Percentiles rank a stretch among this genome's conserved stretches.
Conservation (phyloP, 2,888 invertebrate species). For the Cyrtodaria siliqua region DNA sequence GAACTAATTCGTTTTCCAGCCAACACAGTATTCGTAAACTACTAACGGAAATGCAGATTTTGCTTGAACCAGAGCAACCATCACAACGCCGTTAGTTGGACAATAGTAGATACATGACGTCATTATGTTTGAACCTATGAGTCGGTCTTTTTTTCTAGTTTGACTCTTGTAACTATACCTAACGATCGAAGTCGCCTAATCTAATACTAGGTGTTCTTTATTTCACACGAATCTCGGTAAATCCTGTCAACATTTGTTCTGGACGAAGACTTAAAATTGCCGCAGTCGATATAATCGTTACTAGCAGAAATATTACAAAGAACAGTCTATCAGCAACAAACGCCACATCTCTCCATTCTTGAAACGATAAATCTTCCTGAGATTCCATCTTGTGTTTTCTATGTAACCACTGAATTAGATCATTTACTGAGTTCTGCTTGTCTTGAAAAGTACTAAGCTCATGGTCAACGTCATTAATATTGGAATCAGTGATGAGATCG, state of each 20-base stretch:
- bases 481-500: slow-evolving; percentile 22
- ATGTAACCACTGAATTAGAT: slow-evolving; percentile 72
- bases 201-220: too few relatives aligned
- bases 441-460: slow-evolving; percentile 48
- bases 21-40: too few relatives aligned
- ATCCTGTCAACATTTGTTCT: slow-evolving; percentile 59
- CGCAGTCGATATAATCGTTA: slow-evolving; percentile 74
- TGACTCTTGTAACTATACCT: too few relatives aligned
- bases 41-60: too few relatives aligned
- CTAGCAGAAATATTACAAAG: slow-evolving; percentile 74
- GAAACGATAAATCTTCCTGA: slow-evolving; percentile 70
- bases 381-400: slow-evolving; percentile 70
- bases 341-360: slow-evolving; percentile 80
- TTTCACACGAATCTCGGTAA: slow-evolving; percentile 35
- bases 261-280: slow-evolving; percentile 77
- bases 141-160: too few relatives aligned
- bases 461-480: slow-evolving; percentile 31
- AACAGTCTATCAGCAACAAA: slow-evolving; percentile 77
- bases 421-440: slow-evolving; percentile 66
- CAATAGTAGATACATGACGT: too few relatives aligned
- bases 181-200: too few relatives aligned
- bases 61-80: too few relatives aligned
- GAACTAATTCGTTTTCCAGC: too few relatives aligned
- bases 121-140: too few relatives aligned
- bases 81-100: too few relatives aligned